Evolutionary conservation across 2,797 vertebrate species (phyloP), one percentile per base, ranked within the genome.

Genomic region (Pipistrellus pygmaeus): DNA sequence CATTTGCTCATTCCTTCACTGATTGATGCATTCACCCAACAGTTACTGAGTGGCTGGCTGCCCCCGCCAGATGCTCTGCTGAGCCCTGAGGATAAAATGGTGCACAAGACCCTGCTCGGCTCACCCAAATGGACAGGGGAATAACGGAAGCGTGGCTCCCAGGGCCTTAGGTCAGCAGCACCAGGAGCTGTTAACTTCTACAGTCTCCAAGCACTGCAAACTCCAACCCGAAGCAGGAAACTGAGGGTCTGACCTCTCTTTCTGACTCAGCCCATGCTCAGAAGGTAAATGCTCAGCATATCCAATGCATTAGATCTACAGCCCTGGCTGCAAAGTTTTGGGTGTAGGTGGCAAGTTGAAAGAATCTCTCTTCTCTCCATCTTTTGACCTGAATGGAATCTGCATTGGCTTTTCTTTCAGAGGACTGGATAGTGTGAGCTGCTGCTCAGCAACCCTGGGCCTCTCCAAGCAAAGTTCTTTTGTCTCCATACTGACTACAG

Each of bases 391-490:
- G 30, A 78, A 21, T 46, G 30, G 68, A 92, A 68, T 17, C 21
- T 48, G 64, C 23, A 1, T 38, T 62, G 60, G 7, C 32, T 78
- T 93, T 91, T 27, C 76, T 84, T 72, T 53, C 62, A 13, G 14
- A 57, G 3, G 3, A 57, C 44, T 75, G 9, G 32, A 32, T 0
- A n/a, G 8, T 14, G 3, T 17, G 41, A 72, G 27, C 25, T 78
- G 30, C 68, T 53, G 55, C 46, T 89, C 32, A 6, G 80, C 1
- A 12, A 51, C 25, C 8, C 18, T n/a, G 57, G 64, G 48, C 73
- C 91, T 94, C 51, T 64, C 84, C 5, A 5, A 66, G 46, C 20
- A 20, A 66, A 35, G 48, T 69, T 64, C n/a, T 90, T 76, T 94
- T 46, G 6, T 68, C 35, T 85, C 14, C 38, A 72, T 11, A 7